phyloP scores from a whole-genome alignment of 1,140 invertebrate genomes.

The Mactra quadrangularis region DNA sequence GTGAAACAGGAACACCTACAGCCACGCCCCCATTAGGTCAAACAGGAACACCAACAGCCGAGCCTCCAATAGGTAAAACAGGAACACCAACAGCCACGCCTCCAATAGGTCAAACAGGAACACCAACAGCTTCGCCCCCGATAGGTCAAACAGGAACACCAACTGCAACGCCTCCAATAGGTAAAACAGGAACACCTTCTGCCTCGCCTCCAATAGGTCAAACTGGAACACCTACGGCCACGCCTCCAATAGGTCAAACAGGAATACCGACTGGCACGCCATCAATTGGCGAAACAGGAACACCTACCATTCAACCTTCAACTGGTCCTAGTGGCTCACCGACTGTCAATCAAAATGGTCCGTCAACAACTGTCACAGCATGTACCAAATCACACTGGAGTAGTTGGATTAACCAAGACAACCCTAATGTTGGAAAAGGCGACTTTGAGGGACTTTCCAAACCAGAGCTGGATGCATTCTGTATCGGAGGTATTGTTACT shows the following conservation, averaged over 20 bases:
- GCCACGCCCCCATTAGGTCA: conserved; percentile 7
- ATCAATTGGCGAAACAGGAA: conserved; percentile 1
- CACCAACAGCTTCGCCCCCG: conserved; percentile 28
- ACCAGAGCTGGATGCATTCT: conserved; percentile 66
- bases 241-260: conserved; percentile 9
- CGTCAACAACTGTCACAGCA: conserved; percentile 21
- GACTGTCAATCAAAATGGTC: conserved; percentile 10
- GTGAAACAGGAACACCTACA: neutral
- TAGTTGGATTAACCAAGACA: conserved; percentile 74
- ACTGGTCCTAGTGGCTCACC: conserved; percentile 7
- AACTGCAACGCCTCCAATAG: conserved; percentile 33
- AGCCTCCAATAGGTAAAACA: neutral
- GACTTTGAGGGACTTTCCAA: conserved; percentile 69
- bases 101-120: neutral
- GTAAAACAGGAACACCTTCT: conserved; percentile 30
- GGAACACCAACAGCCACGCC: conserved; percentile 38
- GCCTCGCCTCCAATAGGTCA: conserved; percentile 4
- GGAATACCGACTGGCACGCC: conserved; percentile 42
- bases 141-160: neutral
- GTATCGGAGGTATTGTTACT: conserved; percentile 70
- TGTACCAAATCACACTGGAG: conserved; percentile 64
- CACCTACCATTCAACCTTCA: conserved; percentile 51
- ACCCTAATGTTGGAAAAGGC: conserved; percentile 66
- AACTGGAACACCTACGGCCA: conserved; percentile 39
- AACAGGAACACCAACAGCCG: conserved; percentile 23